Evolutionary conservation across 2,113 vertebrate genomes (phyloP).

Genomic region (Chaetorhynchus papuensis): DNA sequence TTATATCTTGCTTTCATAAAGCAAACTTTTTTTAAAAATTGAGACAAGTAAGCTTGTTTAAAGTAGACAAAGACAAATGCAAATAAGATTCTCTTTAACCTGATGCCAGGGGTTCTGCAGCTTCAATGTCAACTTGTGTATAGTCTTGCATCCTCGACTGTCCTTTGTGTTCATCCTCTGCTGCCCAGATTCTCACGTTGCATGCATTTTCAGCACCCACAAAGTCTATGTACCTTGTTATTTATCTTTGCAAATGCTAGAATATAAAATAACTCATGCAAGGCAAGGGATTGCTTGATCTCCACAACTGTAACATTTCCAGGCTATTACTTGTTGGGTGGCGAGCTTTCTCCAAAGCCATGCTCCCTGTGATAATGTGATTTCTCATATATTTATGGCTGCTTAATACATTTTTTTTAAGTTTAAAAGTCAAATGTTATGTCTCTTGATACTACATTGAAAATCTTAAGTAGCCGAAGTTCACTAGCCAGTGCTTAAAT

Average conservation of each 20-base stretch:
- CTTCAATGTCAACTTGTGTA: neutral
- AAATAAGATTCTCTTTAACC: neutral
- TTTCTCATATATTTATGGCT: neutral
- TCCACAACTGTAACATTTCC: neutral
- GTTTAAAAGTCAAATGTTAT: neutral
- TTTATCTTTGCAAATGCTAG: neutral
- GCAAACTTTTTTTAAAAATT: neutral
- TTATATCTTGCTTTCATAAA: neutral
- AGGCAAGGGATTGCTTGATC: neutral
- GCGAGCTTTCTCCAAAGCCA: neutral
- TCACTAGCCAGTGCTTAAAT: neutral
- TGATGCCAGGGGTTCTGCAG: neutral
- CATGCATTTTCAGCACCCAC: neutral
- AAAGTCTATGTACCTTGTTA: neutral
- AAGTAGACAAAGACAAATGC: neutral
- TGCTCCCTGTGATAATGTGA: fast-evolving
- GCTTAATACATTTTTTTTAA: neutral
- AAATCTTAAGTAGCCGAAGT: neutral
- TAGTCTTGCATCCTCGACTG: neutral
- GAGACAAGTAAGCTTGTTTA: neutral
- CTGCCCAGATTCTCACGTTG: neutral
- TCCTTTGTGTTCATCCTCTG: neutral
- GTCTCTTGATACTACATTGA: neutral
- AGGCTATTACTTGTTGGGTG: neutral
- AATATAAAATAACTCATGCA: neutral